A percentile compares a stretch with the other conserved stretches of the same genome.
Conservation (phyloP, 2,888 invertebrate genomes). For the Margaritifera margaritifera region DNA sequence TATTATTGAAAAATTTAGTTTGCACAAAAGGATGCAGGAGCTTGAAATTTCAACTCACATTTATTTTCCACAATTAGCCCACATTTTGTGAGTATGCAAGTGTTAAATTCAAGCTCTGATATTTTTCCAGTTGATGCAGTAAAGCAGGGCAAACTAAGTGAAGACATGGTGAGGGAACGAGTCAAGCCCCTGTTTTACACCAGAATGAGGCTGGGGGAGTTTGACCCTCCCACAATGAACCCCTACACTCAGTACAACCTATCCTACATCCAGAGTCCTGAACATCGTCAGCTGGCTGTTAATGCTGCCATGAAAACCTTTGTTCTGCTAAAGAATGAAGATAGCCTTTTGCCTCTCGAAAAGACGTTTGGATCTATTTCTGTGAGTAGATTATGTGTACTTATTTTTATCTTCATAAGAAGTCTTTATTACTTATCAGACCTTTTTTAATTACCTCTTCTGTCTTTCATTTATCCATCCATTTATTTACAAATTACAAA, state of each 20-base stretch:
- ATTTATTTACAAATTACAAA: no score
- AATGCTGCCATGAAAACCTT: constrained; percentile 62
- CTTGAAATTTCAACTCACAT: no score
- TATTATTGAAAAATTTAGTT: no score
- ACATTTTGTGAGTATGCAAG: neutral
- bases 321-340: constrained; percentile 60
- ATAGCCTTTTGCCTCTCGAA: constrained; percentile 34
- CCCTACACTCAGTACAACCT: constrained; percentile 51
- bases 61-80: no score
- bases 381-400: constrained; percentile 14
- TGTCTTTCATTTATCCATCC: neutral
- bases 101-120: neutral
- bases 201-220: constrained; percentile 64
- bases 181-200: constrained; percentile 62
- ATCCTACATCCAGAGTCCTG: constrained; percentile 46
- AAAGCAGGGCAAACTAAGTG: constrained; percentile 38
- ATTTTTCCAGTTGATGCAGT: constrained; percentile 42
- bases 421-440: constrained; percentile 17
- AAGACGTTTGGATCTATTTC: constrained; percentile 35
- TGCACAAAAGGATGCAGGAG: no score
- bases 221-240: constrained; percentile 62
- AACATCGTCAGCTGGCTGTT: constrained; percentile 48
- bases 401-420: constrained; percentile 1
- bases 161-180: constrained; percentile 39
- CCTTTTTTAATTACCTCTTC: neutral